Percentiles rank a stretch among this genome's conserved stretches.
These are phyloP conservation scores for Thera obeliscata DNA, from an alignment of 2,888 invertebrate species.

Conservation along the genomic window DNA sequence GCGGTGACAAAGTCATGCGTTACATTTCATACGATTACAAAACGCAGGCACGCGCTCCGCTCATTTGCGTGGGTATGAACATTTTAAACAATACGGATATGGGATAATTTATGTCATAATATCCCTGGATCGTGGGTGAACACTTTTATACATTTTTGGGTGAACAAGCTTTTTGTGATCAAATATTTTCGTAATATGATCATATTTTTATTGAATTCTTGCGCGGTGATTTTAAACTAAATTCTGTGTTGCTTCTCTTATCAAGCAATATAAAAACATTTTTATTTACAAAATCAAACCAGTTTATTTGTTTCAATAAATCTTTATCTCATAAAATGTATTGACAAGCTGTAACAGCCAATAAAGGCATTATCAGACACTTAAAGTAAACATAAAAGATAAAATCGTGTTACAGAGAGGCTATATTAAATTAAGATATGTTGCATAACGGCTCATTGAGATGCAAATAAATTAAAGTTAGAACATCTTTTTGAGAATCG, in stretches of 20 bases:
- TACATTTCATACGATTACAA: constrained; percentile 48
- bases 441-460: constrained; percentile 73
- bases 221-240: not conserved
- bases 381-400: constrained; percentile 38
- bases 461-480: constrained; percentile 79
- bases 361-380: constrained; percentile 30
- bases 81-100: constrained; percentile 39
- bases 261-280: not conserved
- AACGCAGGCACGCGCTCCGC: constrained; percentile 50
- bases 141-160: constrained; percentile 4
- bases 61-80: constrained; percentile 47
- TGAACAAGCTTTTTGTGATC: not conserved
- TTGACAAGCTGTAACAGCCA: constrained; percentile 34
- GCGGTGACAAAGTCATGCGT: constrained; percentile 24
- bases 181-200: not conserved
- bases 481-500: not conserved
- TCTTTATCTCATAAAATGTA: constrained; percentile 32
- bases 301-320: constrained; percentile 26
- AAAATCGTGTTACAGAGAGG: constrained; percentile 51
- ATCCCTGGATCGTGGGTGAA: constrained; percentile 22
- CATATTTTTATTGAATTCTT: not conserved
- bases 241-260: no score
- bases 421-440: constrained; percentile 62
- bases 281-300: constrained; percentile 4
- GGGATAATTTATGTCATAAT: constrained; percentile 39